These are phyloP conservation scores for Elachura formosa DNA, from an alignment of 2,113 vertebrate genomes.

Conservation along the genomic window DNA sequence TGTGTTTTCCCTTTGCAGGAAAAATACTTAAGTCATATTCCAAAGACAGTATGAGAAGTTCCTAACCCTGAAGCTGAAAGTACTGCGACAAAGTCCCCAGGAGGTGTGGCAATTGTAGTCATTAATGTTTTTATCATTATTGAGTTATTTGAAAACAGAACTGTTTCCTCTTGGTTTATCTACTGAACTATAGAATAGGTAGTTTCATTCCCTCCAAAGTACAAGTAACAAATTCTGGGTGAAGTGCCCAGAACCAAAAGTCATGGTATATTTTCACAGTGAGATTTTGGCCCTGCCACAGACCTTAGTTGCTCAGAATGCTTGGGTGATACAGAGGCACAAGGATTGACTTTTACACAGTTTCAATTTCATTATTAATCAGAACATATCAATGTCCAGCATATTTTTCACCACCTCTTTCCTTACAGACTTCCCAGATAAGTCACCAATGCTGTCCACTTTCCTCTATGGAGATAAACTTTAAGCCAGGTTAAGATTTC, in stretches of 20 bases:
- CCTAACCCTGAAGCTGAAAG: background rate
- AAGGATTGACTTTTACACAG: background rate
- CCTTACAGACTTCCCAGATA: background rate
- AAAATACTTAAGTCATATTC: background rate
- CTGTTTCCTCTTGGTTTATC: background rate
- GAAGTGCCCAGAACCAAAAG: background rate
- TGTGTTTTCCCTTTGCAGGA: background rate
- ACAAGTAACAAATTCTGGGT: background rate
- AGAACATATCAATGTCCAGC: background rate
- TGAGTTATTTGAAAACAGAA: background rate
- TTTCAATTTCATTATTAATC: background rate
- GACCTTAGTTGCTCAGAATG: accelerated
- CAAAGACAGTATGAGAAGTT: background rate
- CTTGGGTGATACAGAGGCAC: background rate
- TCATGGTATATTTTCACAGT: accelerated
- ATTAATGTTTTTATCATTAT: background rate
- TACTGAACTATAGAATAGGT: accelerated
- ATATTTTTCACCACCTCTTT: background rate
- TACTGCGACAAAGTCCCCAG: background rate
- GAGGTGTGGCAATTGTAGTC: background rate
- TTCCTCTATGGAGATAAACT: background rate
- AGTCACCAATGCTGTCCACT: accelerated
- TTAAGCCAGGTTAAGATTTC: background rate
- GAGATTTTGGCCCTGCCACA: accelerated
- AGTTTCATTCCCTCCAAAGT: background rate